Evolutionary conservation across 2,797 vertebrate species (phyloP), one percentile per base, ranked within the genome.

Genomic region (Todus mexicanus): DNA sequence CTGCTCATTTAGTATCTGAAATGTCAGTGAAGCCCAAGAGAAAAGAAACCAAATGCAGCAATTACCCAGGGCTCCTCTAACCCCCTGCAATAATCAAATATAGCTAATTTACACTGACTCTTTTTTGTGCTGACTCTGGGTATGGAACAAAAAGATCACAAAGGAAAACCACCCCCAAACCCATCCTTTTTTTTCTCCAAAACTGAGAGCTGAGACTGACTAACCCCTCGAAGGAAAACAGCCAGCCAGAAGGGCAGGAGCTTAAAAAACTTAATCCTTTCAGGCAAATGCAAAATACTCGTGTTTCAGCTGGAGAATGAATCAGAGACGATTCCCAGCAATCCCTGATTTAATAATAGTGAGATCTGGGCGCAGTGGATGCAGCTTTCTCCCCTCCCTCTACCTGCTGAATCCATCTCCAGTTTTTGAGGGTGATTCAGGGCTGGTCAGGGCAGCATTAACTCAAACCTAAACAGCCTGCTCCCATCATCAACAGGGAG

Each of bases 1-100:
- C 66, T 38, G 13, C 72, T 95, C 71, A 17, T 94, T 93, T 90
- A 71, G 81, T 59, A 5, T 81, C 83, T 42, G n/a, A 96, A 95
- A 95, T 72, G 71, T 57, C 77, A 94, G 53, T 63, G 86, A 94
- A 96, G 87, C 63, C 74, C 88, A 85, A 71, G 69, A 95, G 90
- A 73, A 85, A 87, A 87, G 40, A 69, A 93, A 87, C 37, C 10
- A 59, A 94, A 80, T 18, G 57, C 53, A 87, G 51, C 70, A 89
- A 60, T 84, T 91, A 81, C 40, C 53, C 65, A 78, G 63, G 18
- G 26, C 66, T 83, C 45, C 35, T 65, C 22, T 13, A 93, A 54
- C 26, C 63, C 64, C 54, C 83, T 92, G 69, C 59, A 91, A 75
- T 79, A 88, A 92, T 77, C 38, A 8, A 93, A 92, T 57, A 68